Conservation (phyloP, 2,113 vertebrate species). For the Ochotona princeps region DNA sequence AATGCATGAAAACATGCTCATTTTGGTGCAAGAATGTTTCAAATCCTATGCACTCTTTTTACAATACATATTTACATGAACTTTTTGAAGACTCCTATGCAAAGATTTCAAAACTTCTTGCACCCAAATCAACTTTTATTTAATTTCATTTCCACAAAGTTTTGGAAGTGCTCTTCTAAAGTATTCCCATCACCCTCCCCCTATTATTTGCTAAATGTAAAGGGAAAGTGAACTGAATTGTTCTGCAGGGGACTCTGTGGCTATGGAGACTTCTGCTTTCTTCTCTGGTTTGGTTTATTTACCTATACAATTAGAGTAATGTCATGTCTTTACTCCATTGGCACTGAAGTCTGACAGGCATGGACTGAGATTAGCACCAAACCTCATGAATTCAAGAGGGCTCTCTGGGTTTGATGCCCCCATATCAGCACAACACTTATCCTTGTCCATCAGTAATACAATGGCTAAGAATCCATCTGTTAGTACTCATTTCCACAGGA, state of each 20-base stretch:
- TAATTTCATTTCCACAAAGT: too few relatives aligned
- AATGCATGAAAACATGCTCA: too few relatives aligned
- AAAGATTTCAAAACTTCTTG: too few relatives aligned
- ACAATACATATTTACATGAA: too few relatives aligned
- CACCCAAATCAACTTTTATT: too few relatives aligned
- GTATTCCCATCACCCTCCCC: background rate
- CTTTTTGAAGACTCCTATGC: too few relatives aligned
- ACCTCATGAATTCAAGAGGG: background rate
- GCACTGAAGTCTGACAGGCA: background rate
- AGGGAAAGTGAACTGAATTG: background rate
- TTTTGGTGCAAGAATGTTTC: too few relatives aligned
- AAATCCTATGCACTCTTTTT: too few relatives aligned
- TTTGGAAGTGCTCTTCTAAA: too few relatives aligned
- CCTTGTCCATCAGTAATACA: background rate
- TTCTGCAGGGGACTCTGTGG: background rate
- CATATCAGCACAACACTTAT: background rate
- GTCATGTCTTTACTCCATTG: background rate
- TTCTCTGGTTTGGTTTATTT: background rate
- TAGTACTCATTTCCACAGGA: background rate
- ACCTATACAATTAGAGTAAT: background rate
- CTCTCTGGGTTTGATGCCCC: background rate
- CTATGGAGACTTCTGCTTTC: background rate
- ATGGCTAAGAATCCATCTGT: background rate
- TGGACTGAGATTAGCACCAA: background rate
- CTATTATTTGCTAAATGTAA: background rate